Evolutionary conservation across 2,888 invertebrate species (phyloP), one percentile per base, ranked within the genome.

Genomic region (Dorcus parallelipipedus): DNA sequence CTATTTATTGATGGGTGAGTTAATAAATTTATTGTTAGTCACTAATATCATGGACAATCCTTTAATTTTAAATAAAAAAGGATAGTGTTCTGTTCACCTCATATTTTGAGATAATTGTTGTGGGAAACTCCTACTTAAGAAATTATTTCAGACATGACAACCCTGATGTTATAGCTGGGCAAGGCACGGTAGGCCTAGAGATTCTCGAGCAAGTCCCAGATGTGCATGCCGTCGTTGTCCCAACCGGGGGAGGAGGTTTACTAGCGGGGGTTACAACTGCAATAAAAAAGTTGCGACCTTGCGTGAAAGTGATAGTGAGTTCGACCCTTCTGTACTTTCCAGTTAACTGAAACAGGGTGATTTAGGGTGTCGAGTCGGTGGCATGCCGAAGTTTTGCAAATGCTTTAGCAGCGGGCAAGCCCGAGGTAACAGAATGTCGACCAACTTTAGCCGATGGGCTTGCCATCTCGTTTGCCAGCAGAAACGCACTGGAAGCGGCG

Each of bases 1-100:
- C 86, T 33, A 20, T 97, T 97, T 70, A 90, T 97, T 39, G 97
- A 97, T 77, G 95, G 93, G 3, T 97, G 95, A 73, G 96, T 97
- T 7, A 45, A 33, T 33, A 5, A 2, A n/a, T n/a, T n/a, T n/a
- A n/a, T n/a, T n/a, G n/a, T n/a, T n/a, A n/a, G n/a, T n/a, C n/a
- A n/a, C n/a, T n/a, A n/a, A n/a, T n/a, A n/a, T n/a, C n/a, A n/a
- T n/a, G n/a, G n/a, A n/a, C n/a, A n/a, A n/a, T n/a, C n/a, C n/a
- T n/a, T n/a, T n/a, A n/a, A n/a, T n/a, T n/a, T n/a, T n/a, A n/a
- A n/a, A 33, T 33, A 33, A 33, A 33, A 33, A 33, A 33, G 26
- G 6, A 6, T 2, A 26, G 3, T 26, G 26, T 26, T 14, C 14
- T 14, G 14, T 14, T 14, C 14, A 14, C 1, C 1, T 14, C 14